Evolutionary conservation across 1,140 invertebrate species (phyloP).

Genomic region (Oncopodura yosiiana): DNA sequence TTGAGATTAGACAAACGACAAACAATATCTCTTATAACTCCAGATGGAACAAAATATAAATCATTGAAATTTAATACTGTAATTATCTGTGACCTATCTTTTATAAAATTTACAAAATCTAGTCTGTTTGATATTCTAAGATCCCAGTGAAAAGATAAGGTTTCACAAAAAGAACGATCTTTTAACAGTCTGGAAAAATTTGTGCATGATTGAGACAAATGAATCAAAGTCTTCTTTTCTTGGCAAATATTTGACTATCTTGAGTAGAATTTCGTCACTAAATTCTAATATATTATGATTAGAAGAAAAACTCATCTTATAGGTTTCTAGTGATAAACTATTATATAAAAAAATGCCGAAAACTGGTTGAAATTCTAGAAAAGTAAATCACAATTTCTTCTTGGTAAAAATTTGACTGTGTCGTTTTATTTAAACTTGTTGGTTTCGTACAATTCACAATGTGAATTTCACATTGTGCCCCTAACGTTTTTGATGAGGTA

Average conservation of each 20-base stretch:
- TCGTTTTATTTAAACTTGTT: too few relatives aligned
- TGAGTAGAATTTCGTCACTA: constrained; percentile 26
- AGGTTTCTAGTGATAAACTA: too few relatives aligned
- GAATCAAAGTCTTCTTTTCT: constrained; percentile 12
- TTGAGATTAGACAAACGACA: constrained; percentile 13
- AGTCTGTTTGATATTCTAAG: constrained; percentile 7
- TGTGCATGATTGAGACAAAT: constrained; percentile 22
- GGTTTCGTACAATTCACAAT: too few relatives aligned
- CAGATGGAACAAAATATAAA: constrained; percentile 29
- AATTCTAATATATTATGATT: neutral
- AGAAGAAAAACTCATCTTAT: too few relatives aligned
- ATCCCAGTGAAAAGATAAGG: constrained; percentile 15
- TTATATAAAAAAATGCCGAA: too few relatives aligned
- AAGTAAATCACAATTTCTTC: too few relatives aligned
- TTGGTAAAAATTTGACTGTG: too few relatives aligned
- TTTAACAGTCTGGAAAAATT: constrained; percentile 21
- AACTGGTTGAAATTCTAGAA: too few relatives aligned
- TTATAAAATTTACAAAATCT: constrained; percentile 16
- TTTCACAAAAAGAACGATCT: constrained; percentile 18
- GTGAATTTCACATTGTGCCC: too few relatives aligned
- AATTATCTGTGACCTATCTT: constrained; percentile 12
- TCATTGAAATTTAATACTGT: constrained; percentile 20
- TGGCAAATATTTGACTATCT: constrained; percentile 9
- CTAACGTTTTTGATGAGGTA: too few relatives aligned
- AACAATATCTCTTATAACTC: constrained; percentile 16